Percentiles rank a stretch among this genome's conserved stretches.
phyloP scores from a whole-genome alignment of 2,888 invertebrate genomes.

The Odontomyia ornata region DNA sequence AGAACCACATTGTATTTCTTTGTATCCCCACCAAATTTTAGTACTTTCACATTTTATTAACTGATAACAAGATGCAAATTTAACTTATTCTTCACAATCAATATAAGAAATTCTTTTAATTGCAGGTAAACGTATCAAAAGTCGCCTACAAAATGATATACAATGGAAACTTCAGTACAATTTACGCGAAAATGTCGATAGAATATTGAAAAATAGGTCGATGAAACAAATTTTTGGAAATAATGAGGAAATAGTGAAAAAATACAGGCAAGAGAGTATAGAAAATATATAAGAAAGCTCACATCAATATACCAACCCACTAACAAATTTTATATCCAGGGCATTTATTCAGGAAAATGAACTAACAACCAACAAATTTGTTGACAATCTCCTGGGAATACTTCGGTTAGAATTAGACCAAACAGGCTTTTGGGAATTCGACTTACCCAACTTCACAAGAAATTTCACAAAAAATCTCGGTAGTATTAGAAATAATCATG shows the following conservation, averaged over 20 bases:
- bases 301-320: no score
- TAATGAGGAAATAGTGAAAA: conserved; percentile 6
- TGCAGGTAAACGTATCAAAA: not conserved
- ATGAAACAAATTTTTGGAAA: conserved; percentile 23
- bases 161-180: conserved; percentile 1
- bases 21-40: no score
- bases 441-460: not conserved
- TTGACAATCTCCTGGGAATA: not conserved
- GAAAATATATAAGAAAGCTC: no score
- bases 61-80: no score
- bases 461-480: conserved; percentile 16
- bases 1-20: no score
- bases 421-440: not conserved
- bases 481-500: not conserved
- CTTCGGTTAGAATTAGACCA: not conserved
- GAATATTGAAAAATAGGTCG: conserved; percentile 3
- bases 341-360: conserved; percentile 17
- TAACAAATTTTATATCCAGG: not conserved
- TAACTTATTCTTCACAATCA: no score
- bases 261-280: conserved; percentile 30
- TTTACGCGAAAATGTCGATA: conserved; percentile 8
- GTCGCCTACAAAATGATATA: not conserved
- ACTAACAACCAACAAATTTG: not conserved
- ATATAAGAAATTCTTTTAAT: no score
- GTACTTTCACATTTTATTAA: no score